Evolutionary conservation across 2,113 vertebrate species (phyloP).

Genomic region (Nipponia nippon): DNA sequence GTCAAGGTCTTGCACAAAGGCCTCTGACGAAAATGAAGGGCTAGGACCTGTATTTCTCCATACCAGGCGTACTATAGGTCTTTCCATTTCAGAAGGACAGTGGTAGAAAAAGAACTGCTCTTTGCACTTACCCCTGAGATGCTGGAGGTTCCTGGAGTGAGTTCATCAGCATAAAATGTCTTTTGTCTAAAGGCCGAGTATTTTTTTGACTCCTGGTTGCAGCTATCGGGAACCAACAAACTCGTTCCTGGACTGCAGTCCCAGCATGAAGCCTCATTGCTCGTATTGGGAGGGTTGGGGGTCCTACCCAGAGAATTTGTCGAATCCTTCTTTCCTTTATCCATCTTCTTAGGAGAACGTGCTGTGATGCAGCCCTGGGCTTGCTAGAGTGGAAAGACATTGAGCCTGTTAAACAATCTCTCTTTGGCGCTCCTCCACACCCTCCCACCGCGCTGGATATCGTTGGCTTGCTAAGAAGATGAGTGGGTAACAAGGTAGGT

Average conservation of each 20-base stretch:
- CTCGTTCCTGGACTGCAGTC: background rate
- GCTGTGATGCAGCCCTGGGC: background rate
- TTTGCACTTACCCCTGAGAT: constrained; percentile 69
- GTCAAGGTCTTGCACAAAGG: background rate
- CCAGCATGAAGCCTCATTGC: background rate
- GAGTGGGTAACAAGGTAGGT: background rate
- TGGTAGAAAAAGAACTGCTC: background rate
- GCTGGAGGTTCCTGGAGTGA: constrained; percentile 50
- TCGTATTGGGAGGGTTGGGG: background rate
- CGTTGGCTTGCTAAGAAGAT: background rate
- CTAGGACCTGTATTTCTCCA: background rate
- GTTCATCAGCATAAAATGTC: constrained; percentile 71
- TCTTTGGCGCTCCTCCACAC: background rate
- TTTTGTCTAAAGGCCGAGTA: constrained; percentile 57
- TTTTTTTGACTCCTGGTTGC: background rate
- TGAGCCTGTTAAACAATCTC: background rate
- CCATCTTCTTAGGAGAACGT: constrained; percentile 15
- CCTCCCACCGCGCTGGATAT: background rate
- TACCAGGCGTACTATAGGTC: background rate
- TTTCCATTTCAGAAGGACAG: background rate
- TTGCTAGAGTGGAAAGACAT: background rate
- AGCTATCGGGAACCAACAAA: background rate
- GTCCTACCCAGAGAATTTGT: background rate
- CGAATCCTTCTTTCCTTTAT: constrained; percentile 28
- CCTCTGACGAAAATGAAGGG: background rate